These are phyloP conservation scores for Paramormyrops kingsleyae DNA, from an alignment of 2,113 vertebrate genomes.

Conservation along the genomic window DNA sequence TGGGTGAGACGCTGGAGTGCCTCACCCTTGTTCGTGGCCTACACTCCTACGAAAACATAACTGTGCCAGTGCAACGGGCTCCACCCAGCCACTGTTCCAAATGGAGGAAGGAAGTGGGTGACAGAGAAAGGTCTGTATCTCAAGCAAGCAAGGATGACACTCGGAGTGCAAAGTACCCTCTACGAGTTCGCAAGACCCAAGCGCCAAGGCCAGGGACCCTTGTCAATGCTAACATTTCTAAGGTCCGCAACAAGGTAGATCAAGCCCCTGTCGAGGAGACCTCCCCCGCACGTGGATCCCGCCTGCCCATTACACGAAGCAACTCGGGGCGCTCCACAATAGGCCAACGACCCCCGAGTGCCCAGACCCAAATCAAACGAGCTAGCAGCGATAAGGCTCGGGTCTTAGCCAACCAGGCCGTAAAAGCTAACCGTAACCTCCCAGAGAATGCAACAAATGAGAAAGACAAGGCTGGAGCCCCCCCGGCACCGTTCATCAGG, in stretches of 20 bases:
- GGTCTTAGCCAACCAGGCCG: background rate
- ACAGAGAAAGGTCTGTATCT: conserved; percentile 29
- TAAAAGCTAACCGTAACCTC: conserved; percentile 28
- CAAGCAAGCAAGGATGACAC: conserved; percentile 43
- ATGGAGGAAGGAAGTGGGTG: conserved; percentile 61
- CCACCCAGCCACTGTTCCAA: conserved; percentile 65
- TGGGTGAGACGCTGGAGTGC: conserved; percentile 62
- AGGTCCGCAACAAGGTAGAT: conserved; percentile 53
- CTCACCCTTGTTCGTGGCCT: conserved; percentile 65
- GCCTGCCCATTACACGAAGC: conserved; percentile 35
- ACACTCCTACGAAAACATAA: conserved; percentile 55
- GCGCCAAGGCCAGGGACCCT: conserved; percentile 35
- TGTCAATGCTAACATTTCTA: conserved; percentile 42
- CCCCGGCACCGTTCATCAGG: conserved; percentile 44
- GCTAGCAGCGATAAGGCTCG: conserved; percentile 29
- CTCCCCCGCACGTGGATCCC: conserved; percentile 24
- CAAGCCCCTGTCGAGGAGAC: conserved; percentile 24
- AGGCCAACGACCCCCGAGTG: conserved; percentile 18
- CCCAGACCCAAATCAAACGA: conserved; percentile 42
- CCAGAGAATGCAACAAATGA: conserved; percentile 42
- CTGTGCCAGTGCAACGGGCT: conserved; percentile 48
- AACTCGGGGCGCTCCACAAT: conserved; percentile 42
- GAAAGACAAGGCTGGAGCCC: conserved; percentile 29
- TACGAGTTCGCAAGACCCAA: conserved; percentile 51
- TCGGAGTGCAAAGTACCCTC: conserved; percentile 36